Base-by-base conservation (phyloP, 2,113 vertebrate genomes). In the Hystrix cristata region DNA sequence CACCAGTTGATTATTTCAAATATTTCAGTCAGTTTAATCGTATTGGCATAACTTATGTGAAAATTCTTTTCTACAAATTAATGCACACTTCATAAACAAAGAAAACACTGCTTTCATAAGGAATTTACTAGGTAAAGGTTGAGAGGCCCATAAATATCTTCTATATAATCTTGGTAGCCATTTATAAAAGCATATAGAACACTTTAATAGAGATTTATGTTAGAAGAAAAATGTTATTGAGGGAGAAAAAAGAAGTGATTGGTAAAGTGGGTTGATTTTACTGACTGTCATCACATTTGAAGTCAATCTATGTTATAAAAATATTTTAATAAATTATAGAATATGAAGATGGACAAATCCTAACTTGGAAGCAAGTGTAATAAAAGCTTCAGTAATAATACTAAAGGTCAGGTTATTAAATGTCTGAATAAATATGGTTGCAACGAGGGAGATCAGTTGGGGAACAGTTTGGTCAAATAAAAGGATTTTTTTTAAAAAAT, bases 11-110 rank as follows among this genome's bases (percentile, higher is more conserved):
- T 38, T 2, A 11, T 59, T 91, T 80, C 31, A 92, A 91, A 87
- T 83, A 62, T 55, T 76, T 48, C 34, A 93, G 0, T 51, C 31
- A 78, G 13, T 55, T 91, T 85, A 74, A 85, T 43, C 74, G 5
- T 34, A 67, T 55, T 88, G 23, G 11, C 29, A n/a, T 69, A 9
- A 51, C 48, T 90, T 64, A 53, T 84, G 19, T 43, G 10, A 81
- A 90, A 87, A 62, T 14, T 16, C 16, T 84, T 85, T 27, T 83
- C 34, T 90, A 81, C 38, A 92, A 93, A 34, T 88, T 88, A 71
- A 91, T 19, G 13, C 92, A 53, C 0, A 51, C 1, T 79, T 92
- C 1, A 46, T 69, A 94, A 94, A 81, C 5, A 74, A 76, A 69
- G 13, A 62, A 59, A 43, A 3, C 3, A 3, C 3, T 53, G 79